Conservation (phyloP, 1,140 invertebrate species). For the Muscidifurax raptorellus region DNA sequence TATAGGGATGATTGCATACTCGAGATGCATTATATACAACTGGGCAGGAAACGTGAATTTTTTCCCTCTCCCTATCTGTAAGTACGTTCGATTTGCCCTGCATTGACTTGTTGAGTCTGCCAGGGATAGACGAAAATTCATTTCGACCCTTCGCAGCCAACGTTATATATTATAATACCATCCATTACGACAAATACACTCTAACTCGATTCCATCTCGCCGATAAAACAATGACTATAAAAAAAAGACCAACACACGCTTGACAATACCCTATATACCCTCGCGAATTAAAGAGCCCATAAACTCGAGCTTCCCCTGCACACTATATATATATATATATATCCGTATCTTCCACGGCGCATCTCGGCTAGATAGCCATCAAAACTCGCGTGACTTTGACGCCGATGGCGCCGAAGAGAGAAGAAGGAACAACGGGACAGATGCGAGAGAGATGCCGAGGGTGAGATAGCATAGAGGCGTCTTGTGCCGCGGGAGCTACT, state of each 20-base stretch:
- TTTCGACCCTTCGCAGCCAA: not conserved
- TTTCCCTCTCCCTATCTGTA: not conserved
- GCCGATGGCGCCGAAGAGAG: not conserved
- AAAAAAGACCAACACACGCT: not conserved
- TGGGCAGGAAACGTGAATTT: not conserved
- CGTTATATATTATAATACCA: not conserved
- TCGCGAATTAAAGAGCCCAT: conserved; percentile 10
- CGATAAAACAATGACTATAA: not conserved
- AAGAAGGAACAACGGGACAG: conserved; percentile 1
- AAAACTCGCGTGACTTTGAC: conserved; percentile 47
- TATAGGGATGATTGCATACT: not conserved
- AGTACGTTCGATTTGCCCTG: not conserved
- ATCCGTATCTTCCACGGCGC: not conserved
- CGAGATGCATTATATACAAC: not conserved
- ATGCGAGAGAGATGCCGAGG: conserved; percentile 15
- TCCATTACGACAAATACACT: not conserved
- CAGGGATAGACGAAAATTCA: not conserved
- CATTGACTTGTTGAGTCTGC: not conserved
- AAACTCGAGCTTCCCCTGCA: not conserved
- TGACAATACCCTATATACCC: not conserved
- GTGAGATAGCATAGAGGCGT: not conserved
- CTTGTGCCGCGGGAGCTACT: conserved; percentile 7
- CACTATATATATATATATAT: not conserved
- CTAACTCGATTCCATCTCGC: not conserved
- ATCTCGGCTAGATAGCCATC: conserved; percentile 29